phyloP scores from a whole-genome alignment of 2,888 invertebrate species.

The Vanessa cardui region DNA sequence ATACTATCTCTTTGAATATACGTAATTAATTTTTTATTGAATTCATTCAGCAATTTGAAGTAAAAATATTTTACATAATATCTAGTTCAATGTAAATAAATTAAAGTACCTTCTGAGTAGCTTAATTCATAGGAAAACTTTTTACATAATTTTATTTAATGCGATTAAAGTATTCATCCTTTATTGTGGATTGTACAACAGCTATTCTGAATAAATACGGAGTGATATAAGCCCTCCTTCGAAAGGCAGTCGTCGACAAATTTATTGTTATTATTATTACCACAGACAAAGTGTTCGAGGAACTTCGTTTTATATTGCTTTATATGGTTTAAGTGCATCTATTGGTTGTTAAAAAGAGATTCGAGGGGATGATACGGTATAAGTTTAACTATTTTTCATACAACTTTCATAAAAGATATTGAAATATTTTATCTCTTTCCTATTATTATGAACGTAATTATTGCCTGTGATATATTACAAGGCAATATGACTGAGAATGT shows the following conservation, averaged over 20 bases:
- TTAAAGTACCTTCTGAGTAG: not conserved
- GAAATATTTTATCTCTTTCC: slow-evolving; percentile 7
- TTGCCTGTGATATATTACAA: not conserved
- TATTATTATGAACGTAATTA: not conserved
- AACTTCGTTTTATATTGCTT: slow-evolving; percentile 60
- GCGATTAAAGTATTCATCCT: slow-evolving; percentile 8
- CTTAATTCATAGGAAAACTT: slow-evolving; percentile 11
- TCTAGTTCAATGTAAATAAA: too few species aligned
- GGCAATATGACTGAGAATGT: too few species aligned
- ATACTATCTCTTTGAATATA: too few species aligned
- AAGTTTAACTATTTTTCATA: slow-evolving; percentile 54
- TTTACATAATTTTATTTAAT: slow-evolving; percentile 13
- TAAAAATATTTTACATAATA: too few species aligned
- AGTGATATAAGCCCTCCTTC: slow-evolving; percentile 45
- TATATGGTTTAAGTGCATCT: slow-evolving; percentile 62
- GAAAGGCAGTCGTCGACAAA: slow-evolving; percentile 49
- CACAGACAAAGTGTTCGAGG: slow-evolving; percentile 62
- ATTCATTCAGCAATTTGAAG: too few species aligned
- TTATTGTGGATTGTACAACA: slow-evolving; percentile 6
- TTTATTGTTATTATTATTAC: slow-evolving; percentile 78
- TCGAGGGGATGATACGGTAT: slow-evolving; percentile 53
- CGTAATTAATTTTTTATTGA: too few species aligned
- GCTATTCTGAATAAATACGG: slow-evolving; percentile 45
- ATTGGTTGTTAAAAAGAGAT: slow-evolving; percentile 67
- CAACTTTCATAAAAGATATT: slow-evolving; percentile 35